Conservation (phyloP, 2,113 vertebrate species). For the Panthera tigris region DNA sequence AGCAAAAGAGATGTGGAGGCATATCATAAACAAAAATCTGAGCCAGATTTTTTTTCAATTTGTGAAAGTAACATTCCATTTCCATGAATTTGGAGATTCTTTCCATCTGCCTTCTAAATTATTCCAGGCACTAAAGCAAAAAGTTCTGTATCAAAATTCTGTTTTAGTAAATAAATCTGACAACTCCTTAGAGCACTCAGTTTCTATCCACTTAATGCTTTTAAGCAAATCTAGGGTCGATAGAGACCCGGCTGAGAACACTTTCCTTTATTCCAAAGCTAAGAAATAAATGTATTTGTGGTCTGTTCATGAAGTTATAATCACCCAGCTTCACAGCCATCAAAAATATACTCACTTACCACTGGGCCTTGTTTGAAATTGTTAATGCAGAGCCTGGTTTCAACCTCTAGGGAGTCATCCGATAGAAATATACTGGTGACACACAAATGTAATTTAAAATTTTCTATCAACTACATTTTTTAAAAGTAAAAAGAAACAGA, state of each 20-base stretch:
- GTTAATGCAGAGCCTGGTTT: neutral
- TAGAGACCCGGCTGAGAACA: neutral
- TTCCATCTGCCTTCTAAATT: conserved; percentile 2
- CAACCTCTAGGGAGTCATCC: neutral
- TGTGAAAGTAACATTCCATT: conserved; percentile 52
- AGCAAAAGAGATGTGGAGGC: neutral
- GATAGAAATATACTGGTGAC: neutral
- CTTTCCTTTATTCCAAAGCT: neutral
- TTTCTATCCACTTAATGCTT: neutral
- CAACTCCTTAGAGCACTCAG: neutral
- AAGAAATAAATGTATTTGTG: neutral
- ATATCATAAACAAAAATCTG: conserved; percentile 10
- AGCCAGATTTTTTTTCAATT: neutral
- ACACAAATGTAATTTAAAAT: neutral
- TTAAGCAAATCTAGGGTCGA: neutral
- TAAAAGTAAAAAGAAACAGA: conserved; percentile 17
- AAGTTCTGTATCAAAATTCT: neutral
- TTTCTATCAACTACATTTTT: neutral
- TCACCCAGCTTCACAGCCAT: neutral
- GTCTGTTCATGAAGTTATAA: neutral
- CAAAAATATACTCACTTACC: neutral
- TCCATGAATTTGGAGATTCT: neutral
- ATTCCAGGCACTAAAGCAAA: neutral
- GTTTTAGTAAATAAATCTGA: neutral
- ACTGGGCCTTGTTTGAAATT: neutral